Percentiles rank a stretch among this genome's conserved stretches.
phyloP scores from a whole-genome alignment of 2,797 vertebrate species.

The Anguilla marmorata region DNA sequence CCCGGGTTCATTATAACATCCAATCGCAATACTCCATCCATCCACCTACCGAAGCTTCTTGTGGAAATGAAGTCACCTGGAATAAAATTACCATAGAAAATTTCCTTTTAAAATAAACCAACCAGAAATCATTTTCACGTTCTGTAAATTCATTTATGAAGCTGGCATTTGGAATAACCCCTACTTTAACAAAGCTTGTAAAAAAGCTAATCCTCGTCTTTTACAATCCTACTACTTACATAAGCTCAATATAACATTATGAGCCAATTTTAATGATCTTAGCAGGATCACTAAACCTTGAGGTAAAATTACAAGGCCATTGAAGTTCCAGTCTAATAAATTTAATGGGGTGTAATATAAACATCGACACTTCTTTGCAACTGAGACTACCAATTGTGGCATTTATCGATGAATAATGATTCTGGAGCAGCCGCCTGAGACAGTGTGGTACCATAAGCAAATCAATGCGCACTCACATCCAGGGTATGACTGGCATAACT shows the following conservation, averaged over 20 bases:
- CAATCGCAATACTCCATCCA: not conserved
- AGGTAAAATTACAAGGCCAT: not conserved
- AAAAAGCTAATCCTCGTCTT: not conserved
- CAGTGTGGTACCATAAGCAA: not conserved
- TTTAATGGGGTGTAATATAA: not conserved
- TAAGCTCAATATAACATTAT: not conserved
- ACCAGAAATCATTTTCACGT: not conserved
- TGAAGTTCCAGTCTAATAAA: not conserved
- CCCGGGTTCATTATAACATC: not conserved
- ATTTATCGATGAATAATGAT: not conserved
- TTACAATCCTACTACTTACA: not conserved
- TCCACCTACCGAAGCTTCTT: not conserved
- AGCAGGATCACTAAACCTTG: not conserved
- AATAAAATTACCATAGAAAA: not conserved
- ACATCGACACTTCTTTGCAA: not conserved
- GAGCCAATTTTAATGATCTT: not conserved
- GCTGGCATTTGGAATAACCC: not conserved
- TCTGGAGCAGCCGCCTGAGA: not conserved
- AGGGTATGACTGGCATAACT: not conserved
- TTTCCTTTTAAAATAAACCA: not conserved
- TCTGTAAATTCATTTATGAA: not conserved
- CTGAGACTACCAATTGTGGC: not conserved
- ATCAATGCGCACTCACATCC: not conserved
- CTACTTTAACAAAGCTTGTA: not conserved
- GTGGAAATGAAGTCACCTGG: not conserved